A percentile compares a stretch with the other conserved stretches of the same genome.
Evolutionary conservation across 1,140 invertebrate genomes (phyloP).

Genomic region (Drosophila suzukii): DNA sequence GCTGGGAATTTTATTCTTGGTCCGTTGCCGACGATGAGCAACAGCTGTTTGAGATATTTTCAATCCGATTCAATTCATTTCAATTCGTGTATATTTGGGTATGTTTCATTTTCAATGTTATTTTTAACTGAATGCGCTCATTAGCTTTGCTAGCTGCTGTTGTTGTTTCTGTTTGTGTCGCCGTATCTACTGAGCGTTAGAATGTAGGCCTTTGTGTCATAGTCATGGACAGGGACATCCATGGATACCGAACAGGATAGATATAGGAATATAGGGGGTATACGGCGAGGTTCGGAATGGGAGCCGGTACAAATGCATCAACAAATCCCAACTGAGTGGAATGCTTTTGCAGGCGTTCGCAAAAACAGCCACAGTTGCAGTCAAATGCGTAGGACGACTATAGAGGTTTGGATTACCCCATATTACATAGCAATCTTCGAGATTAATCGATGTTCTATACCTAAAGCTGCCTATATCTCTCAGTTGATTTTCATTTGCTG

Average conservation of each 20-base stretch:
- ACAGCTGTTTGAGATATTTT: constrained; percentile 82
- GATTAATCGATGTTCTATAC: not conserved
- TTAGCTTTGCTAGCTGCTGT: constrained; percentile 51
- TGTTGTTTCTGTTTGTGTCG: constrained; percentile 12
- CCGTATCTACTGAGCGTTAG: constrained; percentile 32
- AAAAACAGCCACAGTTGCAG: constrained; percentile 12
- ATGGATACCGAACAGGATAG: not conserved
- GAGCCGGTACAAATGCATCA: constrained; percentile 19
- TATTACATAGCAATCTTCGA: not conserved
- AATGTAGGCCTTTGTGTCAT: constrained; percentile 79
- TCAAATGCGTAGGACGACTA: not conserved
- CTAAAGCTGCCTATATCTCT: not conserved
- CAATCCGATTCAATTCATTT: constrained; percentile 74
- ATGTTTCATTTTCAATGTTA: constrained; percentile 75
- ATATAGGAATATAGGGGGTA: not conserved
- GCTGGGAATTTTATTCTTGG: constrained; percentile 59
- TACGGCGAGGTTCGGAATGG: not conserved
- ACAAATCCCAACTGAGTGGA: constrained; percentile 40
- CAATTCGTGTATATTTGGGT: constrained; percentile 54
- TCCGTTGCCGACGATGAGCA: constrained; percentile 71
- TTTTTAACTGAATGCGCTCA: constrained; percentile 79
- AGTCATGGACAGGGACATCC: constrained; percentile 50
- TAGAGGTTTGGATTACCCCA: not conserved
- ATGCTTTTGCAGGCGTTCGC: constrained; percentile 27
- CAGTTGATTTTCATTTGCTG: not conserved